These are phyloP conservation scores for Hypanus sabinus DNA, from an alignment of 2,113 vertebrate species.

Conservation along the genomic window DNA sequence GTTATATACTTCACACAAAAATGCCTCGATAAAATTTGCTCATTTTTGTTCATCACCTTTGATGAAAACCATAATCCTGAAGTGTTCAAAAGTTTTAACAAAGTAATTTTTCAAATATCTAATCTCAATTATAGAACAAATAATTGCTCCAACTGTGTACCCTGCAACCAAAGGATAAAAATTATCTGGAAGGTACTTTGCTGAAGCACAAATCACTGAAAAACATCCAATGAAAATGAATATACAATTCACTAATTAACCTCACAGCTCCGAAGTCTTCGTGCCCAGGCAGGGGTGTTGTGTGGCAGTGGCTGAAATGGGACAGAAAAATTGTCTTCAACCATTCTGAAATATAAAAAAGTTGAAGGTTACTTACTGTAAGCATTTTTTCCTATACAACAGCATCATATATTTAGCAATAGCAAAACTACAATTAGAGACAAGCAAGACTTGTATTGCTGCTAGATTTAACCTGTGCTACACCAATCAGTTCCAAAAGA, in stretches of 20 bases:
- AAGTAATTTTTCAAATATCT: not conserved
- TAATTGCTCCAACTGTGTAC: not conserved
- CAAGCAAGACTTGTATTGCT: not conserved
- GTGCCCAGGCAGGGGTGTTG: conserved; percentile 65
- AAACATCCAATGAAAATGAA: not conserved
- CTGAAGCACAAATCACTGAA: not conserved
- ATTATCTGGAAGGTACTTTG: not conserved
- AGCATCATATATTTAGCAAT: not conserved
- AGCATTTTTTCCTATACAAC: not conserved
- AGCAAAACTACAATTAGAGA: not conserved
- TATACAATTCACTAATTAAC: conserved; percentile 46
- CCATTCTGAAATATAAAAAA: conserved; percentile 30
- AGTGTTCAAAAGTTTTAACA: too few relatives aligned
- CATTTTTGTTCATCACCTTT: not conserved
- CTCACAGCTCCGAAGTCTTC: conserved; percentile 66
- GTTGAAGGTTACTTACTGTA: not conserved
- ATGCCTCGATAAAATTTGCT: not conserved
- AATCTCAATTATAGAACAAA: not conserved
- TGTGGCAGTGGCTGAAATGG: conserved; percentile 59
- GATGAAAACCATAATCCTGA: not conserved
- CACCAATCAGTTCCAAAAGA: not conserved
- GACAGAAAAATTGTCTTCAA: conserved; percentile 49
- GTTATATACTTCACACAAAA: too few relatives aligned
- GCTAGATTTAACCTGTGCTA: not conserved
- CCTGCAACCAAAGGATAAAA: not conserved